Base-by-base conservation (phyloP, 2,113 vertebrate species). In the Rhea americana region DNA sequence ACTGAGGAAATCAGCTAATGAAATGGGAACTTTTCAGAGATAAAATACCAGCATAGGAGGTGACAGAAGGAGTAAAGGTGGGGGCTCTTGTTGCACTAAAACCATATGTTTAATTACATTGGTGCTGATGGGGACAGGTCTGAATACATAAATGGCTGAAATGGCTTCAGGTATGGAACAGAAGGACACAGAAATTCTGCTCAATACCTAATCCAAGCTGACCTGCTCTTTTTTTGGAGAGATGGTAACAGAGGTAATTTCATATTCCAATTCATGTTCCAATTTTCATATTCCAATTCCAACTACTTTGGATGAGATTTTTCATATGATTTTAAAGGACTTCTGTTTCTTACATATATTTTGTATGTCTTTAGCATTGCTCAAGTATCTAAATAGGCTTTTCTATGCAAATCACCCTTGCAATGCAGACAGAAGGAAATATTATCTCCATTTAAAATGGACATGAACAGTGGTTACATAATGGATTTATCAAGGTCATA, bases 1-100 rank as follows among this genome's bases (percentile, higher is more conserved):
- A 21, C 37, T 10, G 62, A 30, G 11, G 67, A 43, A 82, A 56
- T 5, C 28, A 37, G 3, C 25, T 32, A 5, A 5, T 2, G 17
- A 56, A 66, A 32, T 3, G 28, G 41, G 43, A 70, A 77, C 35
- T 66, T 66, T 56, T 82, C 48, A 25, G 35, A 74, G 55, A 32
- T 17, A 35, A 92, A 93, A 61, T 12, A 20, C 3, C 26, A 37
- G 6, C 2, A 79, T 6, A 61, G 35, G 53, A 90, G 24, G 53
- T 24, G 48, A 26, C 5, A 43, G 17, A 47, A 47, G 9, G 58
- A 63, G 3, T 8, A 58, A 66, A 51, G 9, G 37, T 63, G 11
- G 2, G 11, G 10, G 32, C 21, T 87, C 1, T 51, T 50, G 0
- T 47, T 39, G 21, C n/a, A 28, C 16, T 7, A 0, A 13, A 22